Base-by-base conservation (phyloP, 2,888 invertebrate genomes). In the Catotricha subobsoleta region DNA sequence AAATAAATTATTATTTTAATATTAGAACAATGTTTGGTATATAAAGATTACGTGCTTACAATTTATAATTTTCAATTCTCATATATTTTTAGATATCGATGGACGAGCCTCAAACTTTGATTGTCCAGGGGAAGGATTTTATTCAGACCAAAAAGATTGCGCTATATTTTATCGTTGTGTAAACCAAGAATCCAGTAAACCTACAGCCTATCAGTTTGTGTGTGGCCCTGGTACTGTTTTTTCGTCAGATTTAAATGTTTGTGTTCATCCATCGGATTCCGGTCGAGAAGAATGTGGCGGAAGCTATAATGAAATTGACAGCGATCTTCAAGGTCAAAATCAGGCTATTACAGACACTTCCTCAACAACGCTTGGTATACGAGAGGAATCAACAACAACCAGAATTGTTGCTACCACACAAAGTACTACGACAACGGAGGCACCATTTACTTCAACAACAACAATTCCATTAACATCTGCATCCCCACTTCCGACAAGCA, bases 181-280 rank as follows among this genome's bases (percentile, higher is more conserved):
- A 15, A 66, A 69, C 50, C 71, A 71, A 53, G 68, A 69, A 43
- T 63, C 63, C 43, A 65, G 66, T 33, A 66, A 62, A 48, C 66
- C 69, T 46, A 71, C 68, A 7, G 66, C 73, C 12, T 76, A 71
- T 49, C 63, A 66, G 65, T 80, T 81, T 57, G 71, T 74, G 57
- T 86, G 86, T 54, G 77, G 74, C 15, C 71, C 72, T 28, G 80
- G 79, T 12, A 80, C 82, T 2, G 74, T 83, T 20, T 86, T 76
- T 54, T 80, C 83, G 52, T 70, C 73, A 29, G 66, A 69, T 20
- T 67, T 67, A 27, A 69, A 69, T 52, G 66, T 75, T 43, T 86
- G 84, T 54, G 77, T 80, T 51, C 73, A 78, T 56, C 74, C 82
- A 2, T 64, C 66, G 49, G 71, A 69, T 47, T 78, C 79, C 35